Base-by-base conservation (phyloP, 2,888 invertebrate species). In the Sturmia bella region DNA sequence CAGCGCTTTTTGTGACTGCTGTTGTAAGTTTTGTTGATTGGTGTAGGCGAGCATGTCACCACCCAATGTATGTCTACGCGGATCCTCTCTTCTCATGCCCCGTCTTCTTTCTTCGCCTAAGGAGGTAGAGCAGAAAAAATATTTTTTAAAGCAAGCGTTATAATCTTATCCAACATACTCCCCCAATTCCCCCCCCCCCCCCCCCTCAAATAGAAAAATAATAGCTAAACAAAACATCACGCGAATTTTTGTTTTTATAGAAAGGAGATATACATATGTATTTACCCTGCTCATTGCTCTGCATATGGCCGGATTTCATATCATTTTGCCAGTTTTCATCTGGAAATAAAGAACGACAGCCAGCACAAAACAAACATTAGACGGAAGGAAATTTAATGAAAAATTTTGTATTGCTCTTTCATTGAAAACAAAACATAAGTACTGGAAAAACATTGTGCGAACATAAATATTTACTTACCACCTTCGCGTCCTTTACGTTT, bases 401-500 rank as follows among this genome's bases (percentile, higher is more conserved):
- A 66, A 3, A 75, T 41, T 61, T 79, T 72, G 66, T 78, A 78
- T 72, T 74, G 82, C 50, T 66, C 70, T 75, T 75, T 78, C 78
- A 74, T 70, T 66, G 24, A 64, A 72, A 64, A 50, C 13, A 70
- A 77, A 64, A 64, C 32, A 70, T 21, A 59, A 77, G 57, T 50
- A 6, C 70, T 17, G 19, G 64, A 75, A 48, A 21, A 41, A 72
- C 32, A 77, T 70, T 70, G 61, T 79, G 61, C 27, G 32, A 41
- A 13, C 37, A 43, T 32, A 74, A 79, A 59, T 68, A 48, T 57
- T 66, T 78, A 85, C 84, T 92, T 92, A 95, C 95, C 95, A 93
- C 95, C 96, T 88, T 96, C 96, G 87, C 96, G 93, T 86, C 96
- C 96, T 91, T 96, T 96, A 86, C 96, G 92, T 90, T 96, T 96